Evolutionary conservation across 2,888 invertebrate species (phyloP).

Genomic region (Ligdia adustata): DNA sequence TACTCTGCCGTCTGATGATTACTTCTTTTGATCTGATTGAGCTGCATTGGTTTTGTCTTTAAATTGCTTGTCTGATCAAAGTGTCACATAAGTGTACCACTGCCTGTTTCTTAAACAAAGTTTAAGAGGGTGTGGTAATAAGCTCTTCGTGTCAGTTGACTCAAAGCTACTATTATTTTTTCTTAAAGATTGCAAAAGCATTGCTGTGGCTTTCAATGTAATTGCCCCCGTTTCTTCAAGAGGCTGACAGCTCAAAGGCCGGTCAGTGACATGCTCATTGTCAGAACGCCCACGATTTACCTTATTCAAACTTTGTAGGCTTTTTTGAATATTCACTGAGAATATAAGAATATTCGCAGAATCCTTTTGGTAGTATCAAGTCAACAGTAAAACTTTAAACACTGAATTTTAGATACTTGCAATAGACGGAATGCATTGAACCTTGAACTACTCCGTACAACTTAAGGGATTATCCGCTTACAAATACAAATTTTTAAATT

Average conservation of each 20-base stretch:
- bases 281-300: slow-evolving; percentile 79
- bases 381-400: background rate
- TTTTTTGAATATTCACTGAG: slow-evolving; percentile 63
- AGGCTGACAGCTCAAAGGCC: slow-evolving; percentile 81
- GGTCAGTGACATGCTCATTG: slow-evolving; percentile 78
- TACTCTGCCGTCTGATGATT: slow-evolving; percentile 36
- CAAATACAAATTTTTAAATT: too few species aligned
- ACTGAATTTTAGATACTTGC: too few species aligned
- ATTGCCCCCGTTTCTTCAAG: slow-evolving; percentile 82
- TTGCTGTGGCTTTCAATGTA: slow-evolving; percentile 80
- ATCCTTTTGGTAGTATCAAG: slow-evolving; percentile 21
- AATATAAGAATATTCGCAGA: slow-evolving; percentile 47
- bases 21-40: slow-evolving; percentile 38
- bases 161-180: slow-evolving; percentile 75
- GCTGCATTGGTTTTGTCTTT: slow-evolving; percentile 38
- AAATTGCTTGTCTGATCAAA: slow-evolving; percentile 38
- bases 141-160: slow-evolving; percentile 72
- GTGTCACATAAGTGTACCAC: slow-evolving; percentile 18
- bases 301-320: slow-evolving; percentile 75
- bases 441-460: too few species aligned
- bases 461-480: too few species aligned
- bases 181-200: slow-evolving; percentile 78
- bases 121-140: slow-evolving; percentile 72
- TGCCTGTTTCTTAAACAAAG: slow-evolving; percentile 39
- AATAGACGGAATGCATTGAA: too few species aligned